Conservation (phyloP, 2,797 vertebrate species). For the Falco columbarius region DNA sequence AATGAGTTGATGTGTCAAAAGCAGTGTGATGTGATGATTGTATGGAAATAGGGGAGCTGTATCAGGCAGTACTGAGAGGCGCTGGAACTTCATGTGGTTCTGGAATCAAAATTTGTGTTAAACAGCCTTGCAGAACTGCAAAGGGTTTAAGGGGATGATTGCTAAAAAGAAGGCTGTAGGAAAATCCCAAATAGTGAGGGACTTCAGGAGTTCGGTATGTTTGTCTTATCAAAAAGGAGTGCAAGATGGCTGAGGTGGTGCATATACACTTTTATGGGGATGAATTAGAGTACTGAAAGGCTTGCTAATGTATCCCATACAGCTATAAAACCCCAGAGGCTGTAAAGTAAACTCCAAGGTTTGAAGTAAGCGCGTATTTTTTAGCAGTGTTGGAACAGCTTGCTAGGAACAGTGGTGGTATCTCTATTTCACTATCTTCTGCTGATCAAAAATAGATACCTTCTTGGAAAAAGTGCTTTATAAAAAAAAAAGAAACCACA, state of each 20-base stretch:
- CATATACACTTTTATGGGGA: rapidly evolving
- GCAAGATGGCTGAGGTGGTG: neutral
- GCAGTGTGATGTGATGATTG: neutral
- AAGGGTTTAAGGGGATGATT: neutral
- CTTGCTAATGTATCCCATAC: neutral
- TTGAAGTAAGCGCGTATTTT: neutral
- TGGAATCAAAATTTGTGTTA: neutral
- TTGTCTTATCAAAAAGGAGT: neutral
- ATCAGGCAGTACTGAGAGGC: neutral
- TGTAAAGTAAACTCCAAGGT: neutral
- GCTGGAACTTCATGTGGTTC: neutral
- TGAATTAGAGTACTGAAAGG: neutral
- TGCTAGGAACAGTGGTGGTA: neutral
- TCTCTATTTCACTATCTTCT: neutral
- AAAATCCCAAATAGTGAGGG: neutral
- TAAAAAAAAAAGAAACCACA: neutral
- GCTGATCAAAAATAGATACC: neutral
- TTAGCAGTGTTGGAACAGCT: neutral
- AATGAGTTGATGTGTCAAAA: neutral
- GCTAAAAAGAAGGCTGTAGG: neutral
- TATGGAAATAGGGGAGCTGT: neutral
- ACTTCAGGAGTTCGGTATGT: neutral
- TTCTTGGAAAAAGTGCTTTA: neutral
- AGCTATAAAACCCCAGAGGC: neutral
- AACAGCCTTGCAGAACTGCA: neutral